Evolutionary conservation across 1,140 invertebrate genomes (phyloP).

Genomic region (Conopomorpha cramerella): DNA sequence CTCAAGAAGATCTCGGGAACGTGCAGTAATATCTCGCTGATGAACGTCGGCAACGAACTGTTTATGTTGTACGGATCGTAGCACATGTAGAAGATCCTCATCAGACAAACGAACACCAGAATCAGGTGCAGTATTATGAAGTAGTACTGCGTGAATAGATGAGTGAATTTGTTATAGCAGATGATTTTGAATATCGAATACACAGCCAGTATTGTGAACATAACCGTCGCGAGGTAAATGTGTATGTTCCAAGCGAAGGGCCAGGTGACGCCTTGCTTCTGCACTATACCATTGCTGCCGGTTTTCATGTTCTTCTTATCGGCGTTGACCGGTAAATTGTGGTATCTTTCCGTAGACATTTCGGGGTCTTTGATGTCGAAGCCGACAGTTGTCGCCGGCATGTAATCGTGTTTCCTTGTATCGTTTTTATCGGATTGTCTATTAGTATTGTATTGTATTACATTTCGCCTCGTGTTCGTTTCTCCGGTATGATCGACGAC

Average conservation of each 20-base stretch:
- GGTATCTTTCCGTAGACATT: slow-evolving; percentile 54
- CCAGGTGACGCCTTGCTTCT: slow-evolving; percentile 64
- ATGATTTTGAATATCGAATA: slow-evolving; percentile 83
- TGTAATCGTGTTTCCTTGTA: slow-evolving; percentile 31
- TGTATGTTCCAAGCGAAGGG: slow-evolving; percentile 87
- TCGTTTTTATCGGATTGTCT: slow-evolving; percentile 41
- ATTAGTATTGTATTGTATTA: slow-evolving; percentile 51
- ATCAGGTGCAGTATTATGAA: slow-evolving; percentile 83
- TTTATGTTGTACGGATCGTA: slow-evolving; percentile 89
- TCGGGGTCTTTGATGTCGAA: slow-evolving; percentile 52
- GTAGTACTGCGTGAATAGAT: slow-evolving; percentile 79
- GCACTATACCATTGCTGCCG: slow-evolving; percentile 31
- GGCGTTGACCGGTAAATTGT: slow-evolving; percentile 53
- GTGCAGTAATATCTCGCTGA: slow-evolving; percentile 81
- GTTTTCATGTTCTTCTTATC: slow-evolving; percentile 49
- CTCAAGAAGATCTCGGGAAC: slow-evolving; percentile 83
- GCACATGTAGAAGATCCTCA: slow-evolving; percentile 84
- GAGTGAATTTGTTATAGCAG: slow-evolving; percentile 78
- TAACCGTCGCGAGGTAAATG: slow-evolving; percentile 80
- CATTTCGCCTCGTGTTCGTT: slow-evolving; percentile 55
- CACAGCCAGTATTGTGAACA: slow-evolving; percentile 80
- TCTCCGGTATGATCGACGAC: slow-evolving; percentile 53
- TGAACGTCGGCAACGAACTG: slow-evolving; percentile 73
- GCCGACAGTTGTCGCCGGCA: slow-evolving; percentile 42
- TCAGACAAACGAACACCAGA: slow-evolving; percentile 76